Evolutionary conservation across 2,113 vertebrate genomes (phyloP).

Genomic region (Chrysochloris asiatica): DNA sequence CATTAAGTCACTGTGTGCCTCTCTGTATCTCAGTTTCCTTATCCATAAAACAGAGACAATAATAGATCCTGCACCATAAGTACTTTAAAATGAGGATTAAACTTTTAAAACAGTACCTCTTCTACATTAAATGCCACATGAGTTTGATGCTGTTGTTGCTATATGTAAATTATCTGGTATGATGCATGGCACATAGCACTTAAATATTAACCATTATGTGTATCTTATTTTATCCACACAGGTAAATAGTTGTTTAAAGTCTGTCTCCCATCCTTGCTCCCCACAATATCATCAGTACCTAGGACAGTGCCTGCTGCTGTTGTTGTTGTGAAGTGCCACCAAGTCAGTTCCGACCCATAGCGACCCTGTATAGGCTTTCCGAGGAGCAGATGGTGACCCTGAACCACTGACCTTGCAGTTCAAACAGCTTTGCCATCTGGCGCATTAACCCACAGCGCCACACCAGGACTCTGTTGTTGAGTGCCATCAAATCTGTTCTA

Average conservation of each 20-base stretch:
- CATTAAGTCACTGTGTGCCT: background rate
- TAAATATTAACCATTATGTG: background rate
- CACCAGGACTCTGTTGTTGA: no score
- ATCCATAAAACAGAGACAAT: background rate
- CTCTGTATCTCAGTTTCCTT: background rate
- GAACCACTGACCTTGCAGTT: no score
- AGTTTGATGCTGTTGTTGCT: background rate
- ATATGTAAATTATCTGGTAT: background rate
- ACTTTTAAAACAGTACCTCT: background rate
- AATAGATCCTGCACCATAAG: background rate
- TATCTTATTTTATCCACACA: background rate
- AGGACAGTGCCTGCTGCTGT: background rate
- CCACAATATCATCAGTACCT: background rate
- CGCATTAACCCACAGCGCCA: no score
- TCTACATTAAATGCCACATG: background rate
- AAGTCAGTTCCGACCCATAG: no score
- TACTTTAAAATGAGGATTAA: slow-evolving; percentile 5
- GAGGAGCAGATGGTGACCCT: no score
- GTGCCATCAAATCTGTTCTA: no score
- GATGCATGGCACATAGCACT: background rate
- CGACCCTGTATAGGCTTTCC: no score
- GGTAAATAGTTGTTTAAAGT: background rate
- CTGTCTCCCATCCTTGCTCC: background rate
- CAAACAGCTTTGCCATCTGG: no score
- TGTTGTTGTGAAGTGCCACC: no score